phyloP scores from a whole-genome alignment of 2,888 invertebrate genomes.

The Latrodectus hesperus region DNA sequence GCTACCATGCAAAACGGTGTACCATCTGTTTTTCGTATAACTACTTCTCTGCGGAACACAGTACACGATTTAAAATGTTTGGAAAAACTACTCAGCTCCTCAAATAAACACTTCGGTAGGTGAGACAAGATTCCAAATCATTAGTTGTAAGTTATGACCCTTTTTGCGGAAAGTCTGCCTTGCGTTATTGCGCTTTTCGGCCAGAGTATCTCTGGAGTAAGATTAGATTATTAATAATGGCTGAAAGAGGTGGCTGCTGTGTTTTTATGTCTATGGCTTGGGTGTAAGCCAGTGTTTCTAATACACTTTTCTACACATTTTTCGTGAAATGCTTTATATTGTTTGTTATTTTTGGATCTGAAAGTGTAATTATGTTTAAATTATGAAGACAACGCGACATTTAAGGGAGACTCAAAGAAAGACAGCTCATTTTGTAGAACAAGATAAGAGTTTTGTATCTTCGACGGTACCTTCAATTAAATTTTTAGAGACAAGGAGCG shows the following conservation, averaged over 20 bases:
- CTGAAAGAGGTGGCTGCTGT: neutral
- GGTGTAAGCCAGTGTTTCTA: neutral
- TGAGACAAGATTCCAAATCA: constrained; percentile 47
- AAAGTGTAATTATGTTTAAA: neutral
- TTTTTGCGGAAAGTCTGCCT: constrained; percentile 47
- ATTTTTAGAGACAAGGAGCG: neutral
- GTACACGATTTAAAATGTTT: constrained; percentile 56
- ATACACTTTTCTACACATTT: constrained; percentile 5
- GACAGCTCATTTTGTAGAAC: neutral
- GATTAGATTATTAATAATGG: constrained; percentile 38
- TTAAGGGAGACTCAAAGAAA: neutral
- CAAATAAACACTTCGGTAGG: constrained; percentile 62
- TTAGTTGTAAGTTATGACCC: constrained; percentile 54
- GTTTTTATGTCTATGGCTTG: neutral
- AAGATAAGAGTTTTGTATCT: neutral
- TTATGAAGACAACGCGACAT: neutral
- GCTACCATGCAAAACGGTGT: neutral
- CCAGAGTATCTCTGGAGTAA: constrained; percentile 7
- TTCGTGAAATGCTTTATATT: neutral
- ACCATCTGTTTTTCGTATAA: neutral
- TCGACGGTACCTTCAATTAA: neutral
- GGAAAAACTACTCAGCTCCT: constrained; percentile 39
- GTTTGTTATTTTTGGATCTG: neutral
- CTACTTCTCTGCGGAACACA: neutral
- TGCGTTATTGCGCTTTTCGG: constrained; percentile 30